Base-by-base conservation (phyloP, 2,113 vertebrate species). In the Eudyptes chrysolophus region DNA sequence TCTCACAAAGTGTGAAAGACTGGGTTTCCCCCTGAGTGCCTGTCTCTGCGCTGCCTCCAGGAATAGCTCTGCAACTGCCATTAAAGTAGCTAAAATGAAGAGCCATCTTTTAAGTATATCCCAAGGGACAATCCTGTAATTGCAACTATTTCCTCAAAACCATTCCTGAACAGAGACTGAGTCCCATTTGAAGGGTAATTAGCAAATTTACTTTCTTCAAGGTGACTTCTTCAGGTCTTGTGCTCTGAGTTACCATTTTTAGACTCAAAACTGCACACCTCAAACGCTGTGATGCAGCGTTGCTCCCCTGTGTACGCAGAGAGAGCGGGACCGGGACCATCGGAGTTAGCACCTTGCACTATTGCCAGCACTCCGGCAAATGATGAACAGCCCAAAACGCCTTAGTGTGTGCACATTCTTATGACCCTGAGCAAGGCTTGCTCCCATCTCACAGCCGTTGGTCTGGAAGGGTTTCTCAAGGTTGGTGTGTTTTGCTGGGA, bases 331-430 rank as follows among this genome's bases (percentile, higher is more conserved):
- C 19, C 0, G 1, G 30, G 38, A 12, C 51, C 2, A 0, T 7
- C 2, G 0, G 25, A 26, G 15, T 11, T 25, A 32, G 11, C 44
- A 3, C n/a, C 72, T 57, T 42, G 51, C 11, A 1, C 25, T 25
- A 0, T 5, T 44, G 22, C 44, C 66, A 22, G 68, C 0, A 0
- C 46, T 38, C 4, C 2, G 46, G 22, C 0, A 1, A 44, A 13
- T 2, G 64, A 5, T 20, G 38, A 58, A 26, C 24, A 70, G 42
- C 61, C 49, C 70, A 8, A 42, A 10, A 36, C 0, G 1, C 36
- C 13, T 29, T 7, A 16, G 13, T 11, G 36, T 29, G 16, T 19
- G 27, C n/a, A 16, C 0, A 1, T 69, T 40, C 60, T 55, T 16
- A 0, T n/a, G 42, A 16, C 32, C 38, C 40, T 30, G 52, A 27